Base-by-base conservation (phyloP, 1,140 invertebrate genomes). In the Caerostris extrusa region DNA sequence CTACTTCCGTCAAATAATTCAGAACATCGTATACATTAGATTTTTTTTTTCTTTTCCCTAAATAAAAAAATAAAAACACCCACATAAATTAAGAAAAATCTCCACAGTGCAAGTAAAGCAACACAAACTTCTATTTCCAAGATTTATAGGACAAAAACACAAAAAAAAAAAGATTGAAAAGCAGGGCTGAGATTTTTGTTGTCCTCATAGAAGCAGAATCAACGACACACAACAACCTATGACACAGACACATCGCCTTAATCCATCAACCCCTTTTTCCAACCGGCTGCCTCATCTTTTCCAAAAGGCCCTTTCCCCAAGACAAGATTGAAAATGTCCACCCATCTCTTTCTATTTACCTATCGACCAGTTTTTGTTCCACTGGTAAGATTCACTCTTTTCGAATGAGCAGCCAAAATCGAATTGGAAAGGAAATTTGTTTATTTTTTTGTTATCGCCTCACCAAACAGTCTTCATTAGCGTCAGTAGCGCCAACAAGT, bases 181-280 rank as follows among this genome's bases (percentile, higher is more conserved):
- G 69, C 69, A 34, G 53, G 8, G 34, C 50, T 8, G 19, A 50
- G 71, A 77, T 77, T 77, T 77, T 50, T 77, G 71, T 50, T 77
- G 71, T 77, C 34, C 71, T 3, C 53, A 50, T 77, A 77, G 71
- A 77, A 71, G 19, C 4, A 12, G 3, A 34, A 34, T 5, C 8
- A 12, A 34, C 71, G 71, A 77, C 71, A 77, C 34, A 77, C 71
- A 77, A 77, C 71, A 50, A 10, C 34, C 71, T 77, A 77, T 77
- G 71, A 77, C 71, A 77, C 71, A 77, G 71, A 77, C 71, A 77
- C 34, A 77, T 77, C 8, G 71, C 71, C 50, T 77, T 77, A 77
- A 77, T 77, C 71, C 71, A 77, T 77, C 71, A 77, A 77, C 71
- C 71, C 34, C 71, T 77, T 67, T n/a, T 50, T 77, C 71, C 71